Percentiles rank a stretch among this genome's conserved stretches.
Conservation (phyloP, 2,113 vertebrate species). For the Phocoena phocoena region DNA sequence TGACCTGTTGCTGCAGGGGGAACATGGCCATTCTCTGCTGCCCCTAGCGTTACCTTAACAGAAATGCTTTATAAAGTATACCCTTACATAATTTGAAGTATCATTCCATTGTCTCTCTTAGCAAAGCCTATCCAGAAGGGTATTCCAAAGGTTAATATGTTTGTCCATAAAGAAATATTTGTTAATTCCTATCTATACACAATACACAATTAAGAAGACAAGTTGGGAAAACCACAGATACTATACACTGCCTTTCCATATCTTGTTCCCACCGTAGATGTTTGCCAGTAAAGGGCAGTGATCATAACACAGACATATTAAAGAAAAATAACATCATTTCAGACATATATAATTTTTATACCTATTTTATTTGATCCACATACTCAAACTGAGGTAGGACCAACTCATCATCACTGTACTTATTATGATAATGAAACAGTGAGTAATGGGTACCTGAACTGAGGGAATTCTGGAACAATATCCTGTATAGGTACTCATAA, state of each 20-base stretch:
- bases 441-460: not conserved
- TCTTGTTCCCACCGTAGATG: not conserved
- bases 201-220: not conserved
- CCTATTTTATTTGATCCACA: not conserved
- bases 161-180: not conserved
- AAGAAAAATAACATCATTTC: not conserved
- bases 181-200: not conserved
- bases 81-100: not conserved
- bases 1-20: not conserved
- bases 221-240: not conserved
- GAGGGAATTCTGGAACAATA: constrained; percentile 6
- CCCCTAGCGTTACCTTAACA: not conserved
- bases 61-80: not conserved
- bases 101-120: not conserved
- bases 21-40: not conserved
- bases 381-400: not conserved
- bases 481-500: not conserved
- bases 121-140: not conserved
- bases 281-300: not conserved
- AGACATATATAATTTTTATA: not conserved
- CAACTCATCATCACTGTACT: not conserved
- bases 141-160: not conserved
- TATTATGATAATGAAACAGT: constrained; percentile 3
- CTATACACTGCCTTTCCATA: not conserved
- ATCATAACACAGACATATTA: not conserved